phyloP scores from a whole-genome alignment of 2,888 invertebrate species.

The Cantharis flavilabris region DNA sequence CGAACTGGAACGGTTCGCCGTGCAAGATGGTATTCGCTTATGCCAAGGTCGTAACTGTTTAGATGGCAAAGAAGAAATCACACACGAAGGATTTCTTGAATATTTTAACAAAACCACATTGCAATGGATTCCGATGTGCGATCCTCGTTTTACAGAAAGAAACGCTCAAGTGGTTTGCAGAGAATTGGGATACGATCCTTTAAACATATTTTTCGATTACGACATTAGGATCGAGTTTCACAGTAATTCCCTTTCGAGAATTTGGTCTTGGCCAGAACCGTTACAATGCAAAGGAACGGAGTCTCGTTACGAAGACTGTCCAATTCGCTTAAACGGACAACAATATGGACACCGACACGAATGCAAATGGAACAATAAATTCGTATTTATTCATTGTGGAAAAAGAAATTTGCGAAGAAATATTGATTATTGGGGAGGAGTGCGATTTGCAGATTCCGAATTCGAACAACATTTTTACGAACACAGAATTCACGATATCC shows the following conservation, averaged over 20 bases:
- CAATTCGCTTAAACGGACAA: constrained; percentile 87
- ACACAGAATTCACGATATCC: constrained; percentile 78
- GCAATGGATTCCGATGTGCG: constrained; percentile 97
- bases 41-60: constrained; percentile 78
- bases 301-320: constrained; percentile 77
- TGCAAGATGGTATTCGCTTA: constrained; percentile 71
- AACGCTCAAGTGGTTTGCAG: constrained; percentile 97
- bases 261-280: constrained; percentile 96
- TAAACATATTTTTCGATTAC: constrained; percentile 87
- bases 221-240: constrained; percentile 87
- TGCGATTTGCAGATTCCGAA: constrained; percentile 87
- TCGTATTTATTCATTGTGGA: constrained; percentile 93
- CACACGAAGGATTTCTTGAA: constrained; percentile 87
- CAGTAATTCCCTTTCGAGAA: constrained; percentile 81
- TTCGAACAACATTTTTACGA: constrained; percentile 87
- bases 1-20: constrained; percentile 61
- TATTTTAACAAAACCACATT: constrained; percentile 93
- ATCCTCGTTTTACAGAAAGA: constrained; percentile 91
- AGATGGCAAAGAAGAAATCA: constrained; percentile 59
- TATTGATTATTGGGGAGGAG: constrained; percentile 93
- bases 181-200: constrained; percentile 85
- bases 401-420: constrained; percentile 63
- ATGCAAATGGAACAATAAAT: constrained; percentile 88
- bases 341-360: constrained; percentile 82
- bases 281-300: constrained; percentile 82